These are phyloP conservation scores for Cydia splendana DNA, from an alignment of 1,140 invertebrate species.

Conservation along the genomic window DNA sequence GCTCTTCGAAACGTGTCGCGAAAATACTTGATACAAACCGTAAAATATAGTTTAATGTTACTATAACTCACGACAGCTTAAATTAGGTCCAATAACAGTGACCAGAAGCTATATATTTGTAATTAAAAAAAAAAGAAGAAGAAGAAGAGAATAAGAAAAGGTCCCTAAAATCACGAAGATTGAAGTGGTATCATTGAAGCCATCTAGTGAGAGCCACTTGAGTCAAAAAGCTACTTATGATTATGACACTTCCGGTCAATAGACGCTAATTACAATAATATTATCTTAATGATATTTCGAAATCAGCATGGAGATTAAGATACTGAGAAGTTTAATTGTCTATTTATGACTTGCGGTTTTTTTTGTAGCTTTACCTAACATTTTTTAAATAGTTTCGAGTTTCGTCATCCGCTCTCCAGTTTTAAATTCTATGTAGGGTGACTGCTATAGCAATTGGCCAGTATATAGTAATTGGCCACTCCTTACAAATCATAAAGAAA, in stretches of 20 bases:
- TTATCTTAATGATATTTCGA: slow-evolving; percentile 1
- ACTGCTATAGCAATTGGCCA: too few species aligned
- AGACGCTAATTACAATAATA: slow-evolving; percentile 31
- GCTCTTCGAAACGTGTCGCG: too few species aligned
- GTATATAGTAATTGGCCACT: too few species aligned
- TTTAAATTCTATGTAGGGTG: too few species aligned
- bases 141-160: too few species aligned
- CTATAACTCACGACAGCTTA: too few species aligned
- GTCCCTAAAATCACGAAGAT: neutral
- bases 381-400: neutral
- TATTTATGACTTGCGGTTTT: neutral
- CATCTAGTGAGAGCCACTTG: slow-evolving; percentile 17
- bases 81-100: neutral
- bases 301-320: neutral
- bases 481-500: too few species aligned
- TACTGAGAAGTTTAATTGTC: neutral
- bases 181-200: slow-evolving; percentile 29
- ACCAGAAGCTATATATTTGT: neutral
- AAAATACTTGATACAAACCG: too few species aligned
- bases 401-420: too few species aligned
- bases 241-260: neutral
- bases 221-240: slow-evolving; percentile 7
- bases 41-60: too few species aligned
- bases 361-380: neutral
- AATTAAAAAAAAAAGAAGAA: too few species aligned